Percentiles rank a stretch among this genome's conserved stretches.
Evolutionary conservation across 2,113 vertebrate species (phyloP).

Genomic region (Bos indicus): DNA sequence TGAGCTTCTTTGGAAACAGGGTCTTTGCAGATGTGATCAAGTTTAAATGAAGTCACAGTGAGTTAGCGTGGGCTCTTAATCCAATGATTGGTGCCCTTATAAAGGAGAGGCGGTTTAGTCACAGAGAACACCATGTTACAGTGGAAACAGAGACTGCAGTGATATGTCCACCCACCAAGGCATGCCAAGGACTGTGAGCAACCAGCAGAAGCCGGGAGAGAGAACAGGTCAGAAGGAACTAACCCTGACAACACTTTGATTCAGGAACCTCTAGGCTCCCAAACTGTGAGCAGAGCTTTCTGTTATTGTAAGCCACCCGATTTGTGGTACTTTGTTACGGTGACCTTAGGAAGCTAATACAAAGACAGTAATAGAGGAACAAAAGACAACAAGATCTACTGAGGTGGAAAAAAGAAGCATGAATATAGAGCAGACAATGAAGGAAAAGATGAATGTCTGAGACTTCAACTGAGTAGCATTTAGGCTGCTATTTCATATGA

Average conservation of each 20-base stretch:
- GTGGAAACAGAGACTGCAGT: neutral
- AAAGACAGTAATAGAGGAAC: neutral
- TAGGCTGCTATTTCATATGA: neutral
- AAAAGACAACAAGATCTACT: neutral
- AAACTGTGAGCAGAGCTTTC: neutral
- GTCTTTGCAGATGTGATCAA: neutral
- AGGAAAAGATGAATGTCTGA: slow-evolving; percentile 19
- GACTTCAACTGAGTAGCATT: slow-evolving; percentile 29
- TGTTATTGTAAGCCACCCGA: neutral
- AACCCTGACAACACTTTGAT: neutral
- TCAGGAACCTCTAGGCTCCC: neutral
- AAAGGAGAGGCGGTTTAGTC: neutral
- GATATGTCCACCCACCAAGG: neutral
- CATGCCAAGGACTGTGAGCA: neutral
- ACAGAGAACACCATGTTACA: neutral
- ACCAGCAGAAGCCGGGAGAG: neutral
- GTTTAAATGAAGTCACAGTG: neutral
- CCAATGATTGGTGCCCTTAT: neutral
- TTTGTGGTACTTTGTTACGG: neutral
- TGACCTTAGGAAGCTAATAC: neutral
- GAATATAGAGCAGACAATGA: neutral
- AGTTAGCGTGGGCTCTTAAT: neutral
- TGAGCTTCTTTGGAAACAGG: neutral
- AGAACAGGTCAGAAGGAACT: neutral
- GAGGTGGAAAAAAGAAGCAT: neutral